Conservation (phyloP, 2,888 invertebrate species). For the Yponomeuta cagnagella region DNA sequence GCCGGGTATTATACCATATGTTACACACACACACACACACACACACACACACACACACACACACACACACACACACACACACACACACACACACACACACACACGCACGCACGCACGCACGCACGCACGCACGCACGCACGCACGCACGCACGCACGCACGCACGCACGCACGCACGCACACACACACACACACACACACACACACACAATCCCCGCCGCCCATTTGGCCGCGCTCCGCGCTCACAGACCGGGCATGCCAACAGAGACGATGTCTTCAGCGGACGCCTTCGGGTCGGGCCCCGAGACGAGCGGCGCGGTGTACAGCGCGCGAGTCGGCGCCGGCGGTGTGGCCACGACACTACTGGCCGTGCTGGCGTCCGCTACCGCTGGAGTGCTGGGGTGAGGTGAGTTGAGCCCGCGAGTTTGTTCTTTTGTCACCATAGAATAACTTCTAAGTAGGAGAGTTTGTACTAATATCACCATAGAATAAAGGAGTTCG, state of each 20-base stretch:
- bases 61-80: no score
- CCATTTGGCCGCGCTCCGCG: not conserved
- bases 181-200: not conserved
- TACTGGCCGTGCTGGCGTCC: constrained; percentile 79
- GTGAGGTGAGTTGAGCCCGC: constrained; percentile 79
- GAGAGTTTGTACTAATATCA: no score
- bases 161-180: no score
- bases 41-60: no score
- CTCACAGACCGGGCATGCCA: not conserved
- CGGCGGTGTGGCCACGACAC: constrained; percentile 78
- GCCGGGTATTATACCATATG: no score
- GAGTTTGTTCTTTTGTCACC: not conserved
- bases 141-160: no score
- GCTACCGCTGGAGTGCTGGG: constrained; percentile 82
- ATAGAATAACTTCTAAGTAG: not conserved
- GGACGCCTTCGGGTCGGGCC: constrained; percentile 42
- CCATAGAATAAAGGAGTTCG: no score
- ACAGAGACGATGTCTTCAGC: constrained; percentile 60
- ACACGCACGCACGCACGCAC: not conserved
- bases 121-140: not conserved
- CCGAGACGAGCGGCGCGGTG: constrained; percentile 38
- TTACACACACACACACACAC: no score
- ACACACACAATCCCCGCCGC: not conserved
- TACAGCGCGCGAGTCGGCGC: constrained; percentile 58
- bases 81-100: no score